Evolutionary conservation across 2,888 invertebrate genomes (phyloP).

Genomic region (Hydriomena furcata): DNA sequence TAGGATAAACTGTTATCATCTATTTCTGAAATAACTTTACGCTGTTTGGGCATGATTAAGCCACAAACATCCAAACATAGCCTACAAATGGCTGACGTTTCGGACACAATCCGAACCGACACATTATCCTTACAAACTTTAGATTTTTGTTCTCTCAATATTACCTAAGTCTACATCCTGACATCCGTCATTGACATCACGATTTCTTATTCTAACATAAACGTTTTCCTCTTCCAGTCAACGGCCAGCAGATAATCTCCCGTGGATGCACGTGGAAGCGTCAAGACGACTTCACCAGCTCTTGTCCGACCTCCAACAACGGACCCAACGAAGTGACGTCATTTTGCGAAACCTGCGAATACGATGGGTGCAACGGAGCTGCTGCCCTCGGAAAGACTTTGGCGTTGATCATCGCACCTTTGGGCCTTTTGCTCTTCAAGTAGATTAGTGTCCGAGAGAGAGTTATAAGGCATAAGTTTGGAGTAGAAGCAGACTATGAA

Average conservation of each 20-base stretch:
- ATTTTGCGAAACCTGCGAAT: conserved; percentile 87
- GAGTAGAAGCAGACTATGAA: not conserved
- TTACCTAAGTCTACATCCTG: no score
- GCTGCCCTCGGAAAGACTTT: conserved; percentile 69
- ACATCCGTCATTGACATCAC: no score
- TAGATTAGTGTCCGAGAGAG: conserved; percentile 45
- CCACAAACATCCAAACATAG: no score
- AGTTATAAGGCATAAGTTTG: conserved; percentile 8
- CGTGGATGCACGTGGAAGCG: conserved; percentile 85
- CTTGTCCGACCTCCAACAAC: conserved; percentile 75
- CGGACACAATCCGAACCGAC: no score
- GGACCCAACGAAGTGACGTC: conserved; percentile 79
- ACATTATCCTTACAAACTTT: no score
- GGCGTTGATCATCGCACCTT: conserved; percentile 67
- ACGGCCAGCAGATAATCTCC: conserved; percentile 75
- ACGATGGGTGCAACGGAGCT: conserved; percentile 87
- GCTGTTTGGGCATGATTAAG: no score
- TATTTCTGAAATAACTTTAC: no score
- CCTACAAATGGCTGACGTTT: no score
- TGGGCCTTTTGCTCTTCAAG: conserved; percentile 69
- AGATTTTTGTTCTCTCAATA: no score
- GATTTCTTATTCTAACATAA: conserved; percentile 12
- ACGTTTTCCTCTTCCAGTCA: conserved; percentile 68
- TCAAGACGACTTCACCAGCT: conserved; percentile 75
- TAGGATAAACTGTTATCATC: no score